Evolutionary conservation across 2,113 vertebrate genomes (phyloP), one percentile per base, ranked within the genome.

Genomic region (Podarcis cretensis): DNA sequence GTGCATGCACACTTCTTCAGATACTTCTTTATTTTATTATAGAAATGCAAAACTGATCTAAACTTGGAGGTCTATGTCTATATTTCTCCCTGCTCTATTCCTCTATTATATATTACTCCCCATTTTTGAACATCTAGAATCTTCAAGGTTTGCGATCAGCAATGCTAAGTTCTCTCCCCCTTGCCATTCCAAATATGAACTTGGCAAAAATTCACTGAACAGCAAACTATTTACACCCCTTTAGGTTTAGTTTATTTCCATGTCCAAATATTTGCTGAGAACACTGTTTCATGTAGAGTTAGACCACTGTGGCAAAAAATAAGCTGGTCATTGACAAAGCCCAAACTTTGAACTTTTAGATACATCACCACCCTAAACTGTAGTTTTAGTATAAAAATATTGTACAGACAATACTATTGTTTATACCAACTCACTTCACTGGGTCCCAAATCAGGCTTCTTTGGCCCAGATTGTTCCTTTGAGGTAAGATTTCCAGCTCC

Each of bases 361-460:
- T 89, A 63, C 43, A 0, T 84, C 3, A 65, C 9, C 59, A 32
- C 32, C 86, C 91, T 90, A 91, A 75, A 79, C 91, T 91, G 87
- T 85, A 23, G 87, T 4, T 85, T 89, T 82, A 84, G 74, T 3
- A 83, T 77, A 48, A 93, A 90, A 94, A 92, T 37, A 54, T 92
- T 93, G 92, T n/a, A 48, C 2, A 57, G 2, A 66, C 84, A 95
- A 86, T 83, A 91, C 43, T 81, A 92, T 87, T 81, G 91, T 48
- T 84, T 92, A 94, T 91, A 74, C 84, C 90, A 94, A 97, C 96
- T 97, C 96, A 97, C 97, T 96, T 97, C 97, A 97, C 97, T 97
- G 91, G 96, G 91, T 91, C 97, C 97, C 89, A 96, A 82, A 91
- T 94, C 95, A 93, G 94, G 93, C 91, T 95, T 96, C 85, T 94